phyloP scores from a whole-genome alignment of 2,797 vertebrate genomes.

The Poeciliopsis infans region DNA sequence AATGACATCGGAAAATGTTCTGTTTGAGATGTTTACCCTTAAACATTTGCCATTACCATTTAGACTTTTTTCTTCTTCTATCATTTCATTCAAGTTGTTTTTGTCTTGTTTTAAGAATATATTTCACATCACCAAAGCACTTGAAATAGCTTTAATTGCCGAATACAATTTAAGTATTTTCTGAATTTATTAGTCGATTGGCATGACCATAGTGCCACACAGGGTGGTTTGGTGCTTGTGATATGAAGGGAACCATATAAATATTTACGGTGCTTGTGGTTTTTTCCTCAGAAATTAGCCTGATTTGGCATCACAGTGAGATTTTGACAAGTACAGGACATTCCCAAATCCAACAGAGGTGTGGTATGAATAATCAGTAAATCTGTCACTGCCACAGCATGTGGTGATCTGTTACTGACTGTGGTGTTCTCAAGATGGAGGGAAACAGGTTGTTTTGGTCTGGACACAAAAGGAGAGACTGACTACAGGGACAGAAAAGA shows the following conservation, averaged over 20 bases:
- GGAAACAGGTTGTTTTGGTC: not conserved
- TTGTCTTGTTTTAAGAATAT: too few species aligned
- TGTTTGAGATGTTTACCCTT: too few species aligned
- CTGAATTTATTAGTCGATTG: not conserved
- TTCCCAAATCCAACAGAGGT: constrained; percentile 52
- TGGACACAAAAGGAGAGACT: not conserved
- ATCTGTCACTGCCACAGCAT: constrained; percentile 29
- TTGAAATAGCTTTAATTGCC: too few species aligned
- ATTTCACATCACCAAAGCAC: too few species aligned
- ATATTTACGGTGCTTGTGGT: not conserved
- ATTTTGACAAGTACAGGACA: constrained; percentile 65
- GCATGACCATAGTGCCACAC: too few species aligned
- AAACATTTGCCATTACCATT: too few species aligned
- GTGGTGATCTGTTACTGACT: constrained; percentile 36
- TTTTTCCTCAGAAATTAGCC: not conserved
- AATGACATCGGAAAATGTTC: too few species aligned
- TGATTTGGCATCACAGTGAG: constrained; percentile 48
- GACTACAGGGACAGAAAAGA: not conserved
- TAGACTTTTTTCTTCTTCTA: too few species aligned
- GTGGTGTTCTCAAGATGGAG: not conserved
- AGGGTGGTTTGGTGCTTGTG: too few species aligned
- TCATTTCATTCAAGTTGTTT: too few species aligned
- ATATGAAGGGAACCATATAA: not conserved
- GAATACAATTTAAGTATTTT: not conserved
- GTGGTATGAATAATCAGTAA: constrained; percentile 54